A percentile compares a stretch with the other conserved stretches of the same genome.
Evolutionary conservation across 2,113 vertebrate species (phyloP).

Genomic region (Colaptes auratus): DNA sequence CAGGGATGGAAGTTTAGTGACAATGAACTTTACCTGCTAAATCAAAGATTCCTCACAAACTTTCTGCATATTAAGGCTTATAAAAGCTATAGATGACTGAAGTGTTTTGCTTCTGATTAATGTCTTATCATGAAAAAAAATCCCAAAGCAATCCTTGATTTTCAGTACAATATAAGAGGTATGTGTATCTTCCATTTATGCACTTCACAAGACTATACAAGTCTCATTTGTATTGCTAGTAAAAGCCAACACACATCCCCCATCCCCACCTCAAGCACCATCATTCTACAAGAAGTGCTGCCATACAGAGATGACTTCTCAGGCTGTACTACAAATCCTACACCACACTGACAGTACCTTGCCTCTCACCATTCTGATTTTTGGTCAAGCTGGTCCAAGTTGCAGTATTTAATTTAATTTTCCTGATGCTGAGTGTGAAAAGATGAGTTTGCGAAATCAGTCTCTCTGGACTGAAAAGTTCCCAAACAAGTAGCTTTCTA

Average conservation of each 20-base stretch:
- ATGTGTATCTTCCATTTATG: not conserved
- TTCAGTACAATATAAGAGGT: not conserved
- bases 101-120: not conserved
- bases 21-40: not conserved
- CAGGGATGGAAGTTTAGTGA: not conserved
- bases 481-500: not conserved
- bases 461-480: not conserved
- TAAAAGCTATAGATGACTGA: not conserved
- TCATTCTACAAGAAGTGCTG: not conserved
- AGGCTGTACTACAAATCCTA: not conserved
- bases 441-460: not conserved
- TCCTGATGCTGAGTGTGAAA: not conserved
- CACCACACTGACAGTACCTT: not conserved
- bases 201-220: not conserved
- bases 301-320: not conserved
- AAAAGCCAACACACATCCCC: not conserved
- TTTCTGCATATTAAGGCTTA: not conserved
- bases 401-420: not conserved
- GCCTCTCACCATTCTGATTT: not conserved
- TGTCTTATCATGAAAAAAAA: not conserved
- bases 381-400: not conserved
- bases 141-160: not conserved
- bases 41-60: not conserved
- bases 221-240: not conserved
- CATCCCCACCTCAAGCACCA: no score